phyloP scores from a whole-genome alignment of 2,113 vertebrate genomes.

The Melanostigma gelatinosum region DNA sequence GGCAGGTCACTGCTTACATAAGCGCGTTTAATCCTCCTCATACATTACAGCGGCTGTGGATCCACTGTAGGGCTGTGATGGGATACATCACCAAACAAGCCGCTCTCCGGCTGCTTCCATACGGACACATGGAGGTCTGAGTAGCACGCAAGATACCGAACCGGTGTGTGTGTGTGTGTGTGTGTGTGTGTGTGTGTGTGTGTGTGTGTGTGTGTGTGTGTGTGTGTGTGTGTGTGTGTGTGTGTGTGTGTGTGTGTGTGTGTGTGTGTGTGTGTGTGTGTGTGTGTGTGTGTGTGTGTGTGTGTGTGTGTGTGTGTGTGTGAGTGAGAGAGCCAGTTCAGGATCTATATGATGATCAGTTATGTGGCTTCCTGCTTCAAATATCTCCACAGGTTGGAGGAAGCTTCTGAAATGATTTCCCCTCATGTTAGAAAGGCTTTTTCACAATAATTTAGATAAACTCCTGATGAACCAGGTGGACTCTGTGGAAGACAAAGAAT shows the following conservation, averaged over 20 bases:
- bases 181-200: no score
- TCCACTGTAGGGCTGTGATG: not conserved
- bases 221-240: not conserved
- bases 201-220: not conserved
- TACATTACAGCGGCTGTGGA: constrained; percentile 48
- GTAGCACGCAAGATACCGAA: constrained; percentile 32
- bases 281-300: not conserved
- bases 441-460: not conserved
- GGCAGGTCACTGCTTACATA: constrained; percentile 77
- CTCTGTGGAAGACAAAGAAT: no score
- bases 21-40: constrained; percentile 66
- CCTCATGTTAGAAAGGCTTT: not conserved
- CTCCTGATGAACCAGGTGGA: no score
- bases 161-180: not conserved
- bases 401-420: not conserved
- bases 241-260: not conserved
- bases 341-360: no score
- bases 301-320: not conserved
- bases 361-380: not conserved
- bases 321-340: no score
- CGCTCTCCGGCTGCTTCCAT: constrained; percentile 5
- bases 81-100: no score
- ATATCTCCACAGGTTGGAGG: not conserved
- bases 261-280: not conserved
- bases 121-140: constrained; percentile 29